A percentile compares a stretch with the other conserved stretches of the same genome.
Conservation (phyloP, 2,888 invertebrate species). For the Uropetala carovei region DNA sequence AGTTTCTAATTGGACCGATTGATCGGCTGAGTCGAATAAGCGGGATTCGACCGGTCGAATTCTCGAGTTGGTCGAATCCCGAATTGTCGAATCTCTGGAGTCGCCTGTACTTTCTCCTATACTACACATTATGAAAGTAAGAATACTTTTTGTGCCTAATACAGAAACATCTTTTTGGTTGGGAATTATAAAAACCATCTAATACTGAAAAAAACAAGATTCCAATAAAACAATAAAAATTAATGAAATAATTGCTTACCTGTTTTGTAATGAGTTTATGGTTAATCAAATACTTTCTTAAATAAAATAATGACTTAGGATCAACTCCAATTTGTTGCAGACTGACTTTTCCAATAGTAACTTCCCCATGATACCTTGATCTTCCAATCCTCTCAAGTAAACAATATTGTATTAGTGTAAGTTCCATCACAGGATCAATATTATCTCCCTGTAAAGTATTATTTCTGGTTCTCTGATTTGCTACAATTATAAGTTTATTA, state of each 20-base stretch:
- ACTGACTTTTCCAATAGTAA: constrained; percentile 81
- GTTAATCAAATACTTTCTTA: constrained; percentile 79
- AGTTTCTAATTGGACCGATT: too few relatives aligned
- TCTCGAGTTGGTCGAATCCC: too few relatives aligned
- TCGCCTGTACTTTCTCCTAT: too few relatives aligned
- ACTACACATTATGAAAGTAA: too few relatives aligned
- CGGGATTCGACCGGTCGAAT: too few relatives aligned
- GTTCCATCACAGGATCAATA: constrained; percentile 73
- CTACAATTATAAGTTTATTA: constrained; percentile 83
- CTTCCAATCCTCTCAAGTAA: constrained; percentile 86
- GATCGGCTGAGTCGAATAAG: too few relatives aligned
- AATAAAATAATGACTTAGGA: constrained; percentile 81
- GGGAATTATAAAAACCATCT: too few relatives aligned
- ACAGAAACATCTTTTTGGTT: too few relatives aligned
- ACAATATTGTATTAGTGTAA: constrained; percentile 81
- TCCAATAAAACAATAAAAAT: too few relatives aligned
- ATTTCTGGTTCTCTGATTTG: constrained; percentile 80
- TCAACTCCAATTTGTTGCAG: constrained; percentile 78
- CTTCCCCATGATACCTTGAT: constrained; percentile 82
- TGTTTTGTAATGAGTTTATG: constrained; percentile 81
- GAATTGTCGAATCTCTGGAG: too few relatives aligned
- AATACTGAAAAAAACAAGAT: too few relatives aligned
- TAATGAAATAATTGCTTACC: constrained; percentile 70
- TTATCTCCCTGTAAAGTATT: constrained; percentile 77
- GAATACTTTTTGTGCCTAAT: too few relatives aligned